Base-by-base conservation (phyloP, 2,113 vertebrate species). In the Butorides virescens region DNA sequence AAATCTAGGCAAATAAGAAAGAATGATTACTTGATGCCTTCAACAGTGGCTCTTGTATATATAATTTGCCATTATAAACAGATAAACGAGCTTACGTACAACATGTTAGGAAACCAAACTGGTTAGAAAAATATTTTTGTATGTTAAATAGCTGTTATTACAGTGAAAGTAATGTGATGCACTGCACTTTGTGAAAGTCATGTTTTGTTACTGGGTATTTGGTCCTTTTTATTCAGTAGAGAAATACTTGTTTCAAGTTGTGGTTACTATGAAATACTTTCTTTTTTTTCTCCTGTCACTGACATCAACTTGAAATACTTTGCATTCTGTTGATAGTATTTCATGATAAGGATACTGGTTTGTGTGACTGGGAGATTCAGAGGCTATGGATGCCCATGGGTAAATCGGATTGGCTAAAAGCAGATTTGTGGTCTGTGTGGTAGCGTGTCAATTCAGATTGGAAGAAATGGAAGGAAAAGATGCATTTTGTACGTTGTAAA, bases 401-500 rank as follows among this genome's bases (percentile, higher is more conserved):
- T 36, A 23, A 46, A 21, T 86, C 5, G 55, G 63, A 29, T 23
- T 58, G 67, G 56, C 13, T 65, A 16, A 19, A 49, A 55, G 46
- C 22, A 74, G 67, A 4, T 68, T 27, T 80, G 75, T 34, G 42
- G 23, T 46, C 17, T 8, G 1, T 15, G 22, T 50, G 29, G 19
- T 6, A 17, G 3, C 9, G 13, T 27, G 47, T 73, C 59, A 0
- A 0, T 39, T 72, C 47, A 44, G 36, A 32, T 4, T 36, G 79
- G 15, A 55, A 37, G 36, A 37, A 81, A 13, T 2, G 30, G 53
- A 17, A 88, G 63, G 58, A 42, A 21, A 47, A 44, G 27, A 5
- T 6, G 3, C 0, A 0, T 37, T 52, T 32, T 50, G 46, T 50
- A 13, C 8, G 2, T 14, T 42, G 10, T 1, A 7, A 52, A 20